Base-by-base conservation (phyloP, 2,888 invertebrate genomes). In the Noctua janthe region DNA sequence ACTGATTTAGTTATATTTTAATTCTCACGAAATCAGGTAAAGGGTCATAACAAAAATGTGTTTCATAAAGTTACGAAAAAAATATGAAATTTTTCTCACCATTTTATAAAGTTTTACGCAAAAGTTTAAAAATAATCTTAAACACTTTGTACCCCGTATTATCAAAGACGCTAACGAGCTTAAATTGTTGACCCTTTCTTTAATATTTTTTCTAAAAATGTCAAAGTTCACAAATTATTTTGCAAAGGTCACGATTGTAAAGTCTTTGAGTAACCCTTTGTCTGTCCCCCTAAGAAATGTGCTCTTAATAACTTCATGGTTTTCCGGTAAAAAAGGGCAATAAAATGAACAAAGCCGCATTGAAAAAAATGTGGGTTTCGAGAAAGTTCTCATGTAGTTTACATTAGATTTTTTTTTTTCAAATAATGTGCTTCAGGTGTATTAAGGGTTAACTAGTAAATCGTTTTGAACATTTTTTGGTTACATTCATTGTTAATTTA, bases 211-310 rank as follows among this genome's bases (percentile, higher is more conserved):
- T 88, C 35, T 10, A 13, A 49, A 76, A 78, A 88, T 75, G 84
- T 86, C 88, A 88, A 89, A 88, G 88, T 76, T 89, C 80, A 72
- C 73, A 35, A 66, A 78, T 75, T 81, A 81, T 20, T 47, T 74
- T 11, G 73, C 39, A 77, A 86, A 88, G 81, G 85, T 81, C 76
- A 87, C 35, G 51, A 64, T 78, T 74, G 54, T 72, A 35, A 69
- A 59, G 39, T 54, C 43, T 47, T 59, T 4, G 29, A n/a, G 13
- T 54, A 17, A 74, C 75, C 82, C 66, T 79, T 81, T 76, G 29
- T 83, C 15, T 13, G 11, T 15, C 49, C 49, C 54, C 62, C 17
- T 56, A 4, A 51, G 20, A 77, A 70, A 62, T 23, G 2, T 56
- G 15, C 29, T 1, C 20, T 15, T 23, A 51, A 43, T 13, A 51